These are phyloP conservation scores for Drosophila kanapiae DNA, from an alignment of 1,140 invertebrate species.

Conservation along the genomic window DNA sequence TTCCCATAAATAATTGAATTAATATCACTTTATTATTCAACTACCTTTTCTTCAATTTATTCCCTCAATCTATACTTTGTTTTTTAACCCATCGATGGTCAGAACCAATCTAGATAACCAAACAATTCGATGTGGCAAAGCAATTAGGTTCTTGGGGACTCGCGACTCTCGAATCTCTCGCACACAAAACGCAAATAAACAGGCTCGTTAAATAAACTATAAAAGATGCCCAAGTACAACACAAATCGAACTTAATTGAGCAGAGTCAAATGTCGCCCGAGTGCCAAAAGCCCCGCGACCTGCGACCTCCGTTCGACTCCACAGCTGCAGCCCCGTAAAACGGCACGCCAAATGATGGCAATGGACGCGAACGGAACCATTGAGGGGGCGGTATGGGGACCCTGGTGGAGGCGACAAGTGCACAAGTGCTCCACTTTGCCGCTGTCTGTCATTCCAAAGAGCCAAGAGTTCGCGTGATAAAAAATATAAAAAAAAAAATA, in stretches of 20 bases:
- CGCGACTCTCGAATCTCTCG: conserved; percentile 1
- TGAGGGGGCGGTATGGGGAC: not conserved
- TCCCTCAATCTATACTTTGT: too few species aligned
- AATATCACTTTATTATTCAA: not conserved
- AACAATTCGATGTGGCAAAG: conserved; percentile 36
- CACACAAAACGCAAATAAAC: conserved; percentile 51
- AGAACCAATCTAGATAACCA: not conserved
- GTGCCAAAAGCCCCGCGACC: conserved; percentile 56
- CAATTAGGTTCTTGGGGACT: conserved; percentile 6
- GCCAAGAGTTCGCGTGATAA: conserved; percentile 64
- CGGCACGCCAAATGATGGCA: conserved; percentile 46
- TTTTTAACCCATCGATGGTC: conserved; percentile 6
- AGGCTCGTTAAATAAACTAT: conserved; percentile 66
- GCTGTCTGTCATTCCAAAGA: conserved; percentile 45
- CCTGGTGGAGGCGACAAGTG: conserved; percentile 40
- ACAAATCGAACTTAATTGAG: conserved; percentile 81
- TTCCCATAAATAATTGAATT: not conserved
- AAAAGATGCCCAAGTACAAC: conserved; percentile 64
- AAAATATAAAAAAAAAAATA: conserved; percentile 38
- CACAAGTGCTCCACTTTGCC: conserved; percentile 65
- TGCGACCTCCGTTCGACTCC: conserved; percentile 10
- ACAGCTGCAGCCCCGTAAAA: conserved; percentile 8
- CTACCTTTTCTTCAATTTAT: not conserved
- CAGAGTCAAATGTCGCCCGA: conserved; percentile 70
- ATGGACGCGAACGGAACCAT: conserved; percentile 21